phyloP scores from a whole-genome alignment of 2,797 vertebrate genomes.

The Crypturellus tataupa region DNA sequence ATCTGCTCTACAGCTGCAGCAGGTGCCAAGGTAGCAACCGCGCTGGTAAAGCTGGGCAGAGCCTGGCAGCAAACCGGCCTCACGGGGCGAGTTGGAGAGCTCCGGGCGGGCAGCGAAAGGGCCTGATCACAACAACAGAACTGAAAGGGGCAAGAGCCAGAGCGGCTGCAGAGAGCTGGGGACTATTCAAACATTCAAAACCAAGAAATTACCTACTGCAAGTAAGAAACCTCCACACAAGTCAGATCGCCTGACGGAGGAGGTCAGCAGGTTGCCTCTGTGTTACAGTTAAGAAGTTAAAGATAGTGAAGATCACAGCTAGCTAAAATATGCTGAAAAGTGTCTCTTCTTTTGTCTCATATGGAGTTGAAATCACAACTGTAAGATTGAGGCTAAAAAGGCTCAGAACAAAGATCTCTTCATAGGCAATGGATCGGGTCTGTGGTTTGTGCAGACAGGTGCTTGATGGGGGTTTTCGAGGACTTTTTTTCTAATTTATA shows the following conservation, averaged over 20 bases:
- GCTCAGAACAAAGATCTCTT: neutral
- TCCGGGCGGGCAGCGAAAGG: neutral
- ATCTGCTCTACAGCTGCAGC: neutral
- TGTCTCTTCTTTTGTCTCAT: neutral
- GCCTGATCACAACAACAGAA: neutral
- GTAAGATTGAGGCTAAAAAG: neutral
- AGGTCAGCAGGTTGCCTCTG: neutral
- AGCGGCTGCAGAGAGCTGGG: neutral
- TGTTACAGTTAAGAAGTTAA: neutral
- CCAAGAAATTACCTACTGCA: neutral
- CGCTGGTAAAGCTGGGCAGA: neutral
- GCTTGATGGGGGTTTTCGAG: rapidly evolving
- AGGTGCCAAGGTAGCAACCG: slow-evolving; percentile 10
- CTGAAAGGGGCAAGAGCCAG: neutral
- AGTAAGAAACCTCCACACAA: neutral
- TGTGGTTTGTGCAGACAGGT: neutral
- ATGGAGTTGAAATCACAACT: neutral
- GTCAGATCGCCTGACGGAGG: neutral
- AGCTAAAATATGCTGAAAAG: neutral
- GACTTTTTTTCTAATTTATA: neutral
- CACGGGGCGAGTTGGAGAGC: neutral
- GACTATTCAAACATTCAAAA: neutral
- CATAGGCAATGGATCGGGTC: neutral
- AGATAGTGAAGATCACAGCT: neutral
- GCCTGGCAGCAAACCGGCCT: neutral